Conservation (phyloP, 2,888 invertebrate species). For the Napeogenes inachia region DNA sequence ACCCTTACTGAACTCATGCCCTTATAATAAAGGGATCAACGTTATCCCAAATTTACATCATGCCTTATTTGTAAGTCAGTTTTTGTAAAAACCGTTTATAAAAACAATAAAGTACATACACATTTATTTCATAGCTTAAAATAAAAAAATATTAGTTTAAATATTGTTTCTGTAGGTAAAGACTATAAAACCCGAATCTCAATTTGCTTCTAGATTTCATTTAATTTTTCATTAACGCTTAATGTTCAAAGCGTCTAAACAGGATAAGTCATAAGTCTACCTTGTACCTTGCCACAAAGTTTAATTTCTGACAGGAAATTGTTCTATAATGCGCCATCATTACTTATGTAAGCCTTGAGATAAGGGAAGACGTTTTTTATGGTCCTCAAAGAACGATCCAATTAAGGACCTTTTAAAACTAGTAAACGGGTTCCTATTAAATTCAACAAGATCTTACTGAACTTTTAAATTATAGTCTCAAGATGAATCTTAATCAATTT, state of each 20-base stretch:
- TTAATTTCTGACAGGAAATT: constrained; percentile 63
- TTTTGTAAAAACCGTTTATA: too few species aligned
- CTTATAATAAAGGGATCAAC: too few species aligned
- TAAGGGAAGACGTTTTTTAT: constrained; percentile 45
- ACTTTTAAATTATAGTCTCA: constrained; percentile 45
- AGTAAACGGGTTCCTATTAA: constrained; percentile 51
- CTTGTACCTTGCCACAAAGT: constrained; percentile 21
- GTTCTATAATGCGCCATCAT: constrained; percentile 54
- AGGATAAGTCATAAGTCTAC: constrained; percentile 8
- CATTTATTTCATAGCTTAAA: too few species aligned
- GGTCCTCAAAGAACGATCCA: constrained; percentile 40
- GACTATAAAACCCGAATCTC: neutral
- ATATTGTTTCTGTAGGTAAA: too few species aligned
- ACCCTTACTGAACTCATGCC: too few species aligned
- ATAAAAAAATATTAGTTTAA: too few species aligned
- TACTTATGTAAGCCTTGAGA: constrained; percentile 37
- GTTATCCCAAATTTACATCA: too few species aligned
- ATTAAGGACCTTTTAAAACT: constrained; percentile 49
- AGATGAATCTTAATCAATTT: constrained; percentile 3
- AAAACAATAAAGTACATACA: too few species aligned
- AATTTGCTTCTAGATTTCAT: neutral
- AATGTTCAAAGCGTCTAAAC: constrained; percentile 6
- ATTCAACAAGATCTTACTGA: constrained; percentile 52
- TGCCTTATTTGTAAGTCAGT: too few species aligned
- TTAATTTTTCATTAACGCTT: constrained; percentile 2